Evolutionary conservation across 1,140 invertebrate species (phyloP).

Genomic region (Probaryconus sp.): DNA sequence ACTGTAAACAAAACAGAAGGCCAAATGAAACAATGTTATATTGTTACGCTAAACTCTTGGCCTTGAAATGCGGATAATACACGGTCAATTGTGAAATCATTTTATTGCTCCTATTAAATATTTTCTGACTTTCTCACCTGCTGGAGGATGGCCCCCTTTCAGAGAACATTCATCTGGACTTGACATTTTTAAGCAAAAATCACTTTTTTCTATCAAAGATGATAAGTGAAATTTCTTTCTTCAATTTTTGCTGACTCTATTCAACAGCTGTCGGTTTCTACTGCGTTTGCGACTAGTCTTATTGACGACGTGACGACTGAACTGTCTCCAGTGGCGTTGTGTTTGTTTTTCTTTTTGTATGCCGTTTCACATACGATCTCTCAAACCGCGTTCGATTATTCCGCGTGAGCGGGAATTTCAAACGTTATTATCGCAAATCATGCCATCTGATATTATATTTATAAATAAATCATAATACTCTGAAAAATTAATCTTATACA

Average conservation of each 20-base stretch:
- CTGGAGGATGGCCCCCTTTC: conserved; percentile 90
- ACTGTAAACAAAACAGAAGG: conserved; percentile 79
- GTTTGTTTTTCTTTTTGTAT: conserved; percentile 15
- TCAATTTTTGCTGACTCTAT: background rate
- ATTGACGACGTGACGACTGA: conserved; percentile 45
- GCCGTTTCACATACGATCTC: background rate
- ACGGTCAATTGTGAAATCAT: background rate
- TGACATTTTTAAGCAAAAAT: conserved; percentile 75
- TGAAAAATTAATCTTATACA: too few relatives aligned
- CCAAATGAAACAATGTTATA: background rate
- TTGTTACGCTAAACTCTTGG: conserved; percentile 50
- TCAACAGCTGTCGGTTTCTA: conserved; percentile 25
- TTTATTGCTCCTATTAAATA: too few relatives aligned
- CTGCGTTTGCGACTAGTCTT: conserved; percentile 2
- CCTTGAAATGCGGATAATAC: conserved; percentile 14
- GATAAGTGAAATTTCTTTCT: conserved; percentile 8
- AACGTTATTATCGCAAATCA: too few relatives aligned
- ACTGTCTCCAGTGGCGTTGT: conserved; percentile 37
- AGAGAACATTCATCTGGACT: conserved; percentile 81
- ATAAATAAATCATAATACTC: too few relatives aligned
- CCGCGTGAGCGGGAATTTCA: too few relatives aligned
- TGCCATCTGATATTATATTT: too few relatives aligned
- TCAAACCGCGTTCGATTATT: background rate
- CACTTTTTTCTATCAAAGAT: background rate
- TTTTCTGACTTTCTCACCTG: conserved; percentile 79